These are phyloP conservation scores for Petrolisthes cinctipes DNA, from an alignment of 2,888 invertebrate species.

Conservation along the genomic window DNA sequence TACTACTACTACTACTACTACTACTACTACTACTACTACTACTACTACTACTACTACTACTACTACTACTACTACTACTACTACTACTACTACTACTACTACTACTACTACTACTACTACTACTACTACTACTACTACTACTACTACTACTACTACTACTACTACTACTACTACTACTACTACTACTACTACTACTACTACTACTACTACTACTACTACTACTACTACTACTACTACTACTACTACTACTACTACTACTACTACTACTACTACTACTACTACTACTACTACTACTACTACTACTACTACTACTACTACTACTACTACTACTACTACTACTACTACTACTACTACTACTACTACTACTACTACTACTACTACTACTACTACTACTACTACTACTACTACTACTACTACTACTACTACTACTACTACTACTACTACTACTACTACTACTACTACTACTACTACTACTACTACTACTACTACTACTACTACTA, in stretches of 20 bases:
- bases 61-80: background rate
- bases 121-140: background rate
- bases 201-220: background rate
- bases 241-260: background rate
- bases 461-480: constrained; percentile 15
- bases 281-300: background rate
- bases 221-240: background rate
- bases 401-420: background rate
- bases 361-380: background rate
- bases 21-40: background rate
- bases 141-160: background rate
- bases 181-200: background rate
- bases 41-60: background rate
- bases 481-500: constrained; percentile 5
- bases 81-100: background rate
- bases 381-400: background rate
- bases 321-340: constrained; percentile 5
- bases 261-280: background rate
- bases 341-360: constrained; percentile 6
- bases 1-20: background rate
- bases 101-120: background rate
- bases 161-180: background rate
- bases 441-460: background rate
- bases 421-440: constrained; percentile 5
- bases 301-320: background rate